phyloP scores from a whole-genome alignment of 1,140 invertebrate species.

The Drosophila sulfurigaster region DNA sequence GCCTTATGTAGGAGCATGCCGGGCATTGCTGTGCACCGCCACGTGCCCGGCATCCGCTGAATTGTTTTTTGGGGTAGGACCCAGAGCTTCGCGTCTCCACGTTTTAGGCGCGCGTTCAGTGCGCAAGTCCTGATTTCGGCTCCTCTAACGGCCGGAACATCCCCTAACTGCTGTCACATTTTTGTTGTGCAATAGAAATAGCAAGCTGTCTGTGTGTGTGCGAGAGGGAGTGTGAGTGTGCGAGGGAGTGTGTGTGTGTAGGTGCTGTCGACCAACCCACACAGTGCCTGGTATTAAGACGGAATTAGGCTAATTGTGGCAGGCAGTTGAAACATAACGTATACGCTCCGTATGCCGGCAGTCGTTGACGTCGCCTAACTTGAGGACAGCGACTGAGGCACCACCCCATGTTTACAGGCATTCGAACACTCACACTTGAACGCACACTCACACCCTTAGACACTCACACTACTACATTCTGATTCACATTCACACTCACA shows the following conservation, averaged over 20 bases:
- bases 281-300: conserved; percentile 44
- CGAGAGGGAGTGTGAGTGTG: conserved; percentile 19
- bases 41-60: conserved; percentile 46
- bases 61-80: conserved; percentile 69
- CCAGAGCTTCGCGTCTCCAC: conserved; percentile 12
- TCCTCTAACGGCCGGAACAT: conserved; percentile 72
- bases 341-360: conserved; percentile 34
- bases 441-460: background rate
- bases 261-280: conserved; percentile 78
- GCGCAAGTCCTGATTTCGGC: conserved; percentile 59
- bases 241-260: conserved; percentile 53
- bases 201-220: conserved; percentile 14
- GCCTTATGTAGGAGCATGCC: conserved; percentile 8
- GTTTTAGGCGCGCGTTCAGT: conserved; percentile 61
- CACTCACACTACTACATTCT: background rate
- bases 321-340: conserved; percentile 31
- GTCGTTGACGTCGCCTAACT: conserved; percentile 19
- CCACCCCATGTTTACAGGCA: conserved; percentile 2
- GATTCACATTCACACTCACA: background rate
- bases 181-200: conserved; percentile 61
- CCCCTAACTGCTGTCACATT: conserved; percentile 68
- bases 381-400: conserved; percentile 5
- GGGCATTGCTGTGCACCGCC: conserved; percentile 51
- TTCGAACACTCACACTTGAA: conserved; percentile 10
- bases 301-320: conserved; percentile 74